Conservation (phyloP, 1,140 invertebrate genomes). For the Lasioglossum baleicum region DNA sequence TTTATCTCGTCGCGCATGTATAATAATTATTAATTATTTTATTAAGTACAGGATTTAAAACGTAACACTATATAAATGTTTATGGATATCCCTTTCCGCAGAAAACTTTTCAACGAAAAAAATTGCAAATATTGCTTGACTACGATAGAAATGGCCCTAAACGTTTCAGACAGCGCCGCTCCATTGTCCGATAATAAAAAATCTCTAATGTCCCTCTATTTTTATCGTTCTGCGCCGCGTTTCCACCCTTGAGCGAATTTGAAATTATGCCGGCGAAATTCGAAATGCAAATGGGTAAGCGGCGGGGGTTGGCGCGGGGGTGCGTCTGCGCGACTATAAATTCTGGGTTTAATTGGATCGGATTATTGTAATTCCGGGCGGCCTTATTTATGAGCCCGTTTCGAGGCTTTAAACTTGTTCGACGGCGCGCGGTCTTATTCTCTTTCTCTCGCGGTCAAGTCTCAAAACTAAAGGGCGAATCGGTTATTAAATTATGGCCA, state of each 20-base stretch:
- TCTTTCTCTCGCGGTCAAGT: constrained; percentile 37
- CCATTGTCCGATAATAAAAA: no score
- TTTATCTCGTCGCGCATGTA: no score
- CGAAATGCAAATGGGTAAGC: constrained; percentile 62
- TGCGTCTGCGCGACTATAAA: constrained; percentile 72
- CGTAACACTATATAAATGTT: no score
- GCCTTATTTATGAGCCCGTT: constrained; percentile 73
- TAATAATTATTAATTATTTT: no score
- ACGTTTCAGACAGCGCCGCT: no score
- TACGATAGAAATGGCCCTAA: no score
- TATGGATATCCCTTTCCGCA: no score
- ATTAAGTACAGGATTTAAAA: no score
- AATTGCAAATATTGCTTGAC: no score
- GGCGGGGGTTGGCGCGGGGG: constrained; percentile 18
- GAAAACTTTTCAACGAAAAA: no score
- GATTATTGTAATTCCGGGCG: constrained; percentile 76
- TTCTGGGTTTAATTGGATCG: constrained; percentile 77
- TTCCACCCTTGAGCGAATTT: constrained; percentile 67
- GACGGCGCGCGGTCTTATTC: constrained; percentile 43
- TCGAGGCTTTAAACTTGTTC: constrained; percentile 60
- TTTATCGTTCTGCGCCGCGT: no score
- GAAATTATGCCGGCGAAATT: constrained; percentile 77
- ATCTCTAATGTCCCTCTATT: no score
- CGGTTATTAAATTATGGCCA: constrained; percentile 75
- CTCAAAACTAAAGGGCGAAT: constrained; percentile 66